These are phyloP conservation scores for Girardia tigrina DNA, from an alignment of 2,888 invertebrate species.

Conservation along the genomic window DNA sequence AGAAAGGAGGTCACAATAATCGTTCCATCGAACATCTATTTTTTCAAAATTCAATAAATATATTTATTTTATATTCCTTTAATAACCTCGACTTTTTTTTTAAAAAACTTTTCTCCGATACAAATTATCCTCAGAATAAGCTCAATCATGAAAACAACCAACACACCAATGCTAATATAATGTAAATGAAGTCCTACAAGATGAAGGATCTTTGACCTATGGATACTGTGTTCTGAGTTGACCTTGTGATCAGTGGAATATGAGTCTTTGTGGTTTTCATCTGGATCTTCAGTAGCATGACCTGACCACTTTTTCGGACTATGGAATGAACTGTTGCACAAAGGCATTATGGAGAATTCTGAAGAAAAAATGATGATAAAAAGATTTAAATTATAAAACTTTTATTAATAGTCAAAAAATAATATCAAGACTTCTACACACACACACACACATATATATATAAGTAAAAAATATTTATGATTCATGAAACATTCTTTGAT, in stretches of 20 bases:
- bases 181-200: background rate
- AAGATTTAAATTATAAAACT: too few species aligned
- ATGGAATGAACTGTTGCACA: background rate
- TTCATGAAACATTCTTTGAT: too few species aligned
- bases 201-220: background rate
- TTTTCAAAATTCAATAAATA: background rate
- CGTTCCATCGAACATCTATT: background rate
- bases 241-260: background rate
- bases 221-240: background rate
- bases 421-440: too few species aligned
- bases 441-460: too few species aligned
- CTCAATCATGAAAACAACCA: conserved; percentile 9
- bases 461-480: too few species aligned
- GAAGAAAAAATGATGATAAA: too few species aligned
- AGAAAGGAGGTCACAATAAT: background rate
- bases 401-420: too few species aligned
- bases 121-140: background rate
- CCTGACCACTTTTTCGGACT: background rate
- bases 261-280: background rate
- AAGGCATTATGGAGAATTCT: background rate
- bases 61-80: background rate
- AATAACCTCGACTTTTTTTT: background rate
- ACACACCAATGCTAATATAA: background rate
- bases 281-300: background rate
- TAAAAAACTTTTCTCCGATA: conserved; percentile 3